phyloP scores from a whole-genome alignment of 2,888 invertebrate genomes.

The Chymomyza procnemis region DNA sequence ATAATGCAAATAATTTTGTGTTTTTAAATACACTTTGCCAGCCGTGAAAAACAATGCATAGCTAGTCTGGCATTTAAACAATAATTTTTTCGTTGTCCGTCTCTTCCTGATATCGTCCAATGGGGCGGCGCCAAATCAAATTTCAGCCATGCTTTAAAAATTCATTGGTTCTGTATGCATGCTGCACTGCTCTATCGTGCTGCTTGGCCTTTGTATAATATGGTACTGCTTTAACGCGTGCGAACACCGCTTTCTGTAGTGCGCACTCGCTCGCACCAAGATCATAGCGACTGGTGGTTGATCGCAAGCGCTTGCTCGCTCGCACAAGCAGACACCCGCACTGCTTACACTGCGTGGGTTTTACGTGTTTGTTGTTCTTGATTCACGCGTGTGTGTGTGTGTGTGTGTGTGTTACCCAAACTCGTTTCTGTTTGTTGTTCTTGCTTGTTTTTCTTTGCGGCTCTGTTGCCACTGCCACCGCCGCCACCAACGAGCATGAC shows the following conservation, averaged over 20 bases:
- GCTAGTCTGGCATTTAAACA: background rate
- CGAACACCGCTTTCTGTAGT: background rate
- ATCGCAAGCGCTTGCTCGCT: conserved; percentile 33
- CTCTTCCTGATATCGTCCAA: conserved; percentile 1
- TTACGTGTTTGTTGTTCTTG: conserved; percentile 7
- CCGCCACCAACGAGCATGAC: conserved; percentile 12
- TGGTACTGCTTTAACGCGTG: background rate
- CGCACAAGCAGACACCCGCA: conserved; percentile 16
- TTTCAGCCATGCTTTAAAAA: conserved; percentile 67
- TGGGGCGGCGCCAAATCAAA: conserved; percentile 60
- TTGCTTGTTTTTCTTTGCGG: conserved; percentile 22
- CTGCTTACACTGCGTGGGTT: conserved; percentile 15
- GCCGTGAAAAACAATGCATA: background rate
- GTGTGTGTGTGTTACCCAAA: conserved; percentile 29
- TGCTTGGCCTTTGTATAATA: too few species aligned
- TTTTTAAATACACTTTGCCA: too few species aligned
- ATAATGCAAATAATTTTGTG: too few species aligned
- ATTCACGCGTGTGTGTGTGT: too few species aligned
- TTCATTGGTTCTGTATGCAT: conserved; percentile 44
- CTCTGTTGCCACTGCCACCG: conserved; percentile 11
- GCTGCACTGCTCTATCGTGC: conserved; percentile 41
- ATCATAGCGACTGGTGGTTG: conserved; percentile 7
- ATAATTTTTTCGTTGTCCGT: background rate
- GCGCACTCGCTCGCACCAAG: background rate
- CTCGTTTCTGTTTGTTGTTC: conserved; percentile 63